Percentiles rank a stretch among this genome's conserved stretches.
These are phyloP conservation scores for Notospermus geniculatus DNA, from an alignment of 1,140 invertebrate genomes.

Conservation along the genomic window DNA sequence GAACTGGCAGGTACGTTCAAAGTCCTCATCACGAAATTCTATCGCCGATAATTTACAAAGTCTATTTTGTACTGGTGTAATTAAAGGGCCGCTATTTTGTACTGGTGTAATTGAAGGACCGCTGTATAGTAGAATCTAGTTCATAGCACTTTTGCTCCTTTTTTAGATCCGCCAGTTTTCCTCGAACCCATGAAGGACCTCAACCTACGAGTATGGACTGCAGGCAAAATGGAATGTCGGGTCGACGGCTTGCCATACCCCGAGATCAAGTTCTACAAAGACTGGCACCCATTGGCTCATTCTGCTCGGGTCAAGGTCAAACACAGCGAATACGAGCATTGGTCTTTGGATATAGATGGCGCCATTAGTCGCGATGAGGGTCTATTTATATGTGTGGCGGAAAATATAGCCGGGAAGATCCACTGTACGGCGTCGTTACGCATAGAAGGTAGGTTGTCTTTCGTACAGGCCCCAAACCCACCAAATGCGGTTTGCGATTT, in stretches of 20 bases:
- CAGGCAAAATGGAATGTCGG: constrained; percentile 76
- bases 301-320: constrained; percentile 35
- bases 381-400: constrained; percentile 87
- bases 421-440: constrained; percentile 85
- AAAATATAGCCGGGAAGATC: constrained; percentile 87
- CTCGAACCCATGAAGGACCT: constrained; percentile 79
- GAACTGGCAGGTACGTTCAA: constrained; percentile 67
- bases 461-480: background rate
- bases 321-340: constrained; percentile 72
- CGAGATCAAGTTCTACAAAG: constrained; percentile 93
- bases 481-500: too few species aligned
- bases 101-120: too few species aligned
- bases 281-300: constrained; percentile 43
- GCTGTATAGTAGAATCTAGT: too few species aligned
- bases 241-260: constrained; percentile 88
- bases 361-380: constrained; percentile 86
- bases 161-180: constrained; percentile 82
- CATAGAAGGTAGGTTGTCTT: constrained; percentile 75
- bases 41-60: background rate
- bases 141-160: too few species aligned
- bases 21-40: background rate
- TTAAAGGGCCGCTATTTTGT: too few species aligned
- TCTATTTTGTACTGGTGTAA: background rate
- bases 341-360: constrained; percentile 79
- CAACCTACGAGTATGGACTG: constrained; percentile 63